Base-by-base conservation (phyloP, 2,888 invertebrate genomes). In the Panopea generosa region DNA sequence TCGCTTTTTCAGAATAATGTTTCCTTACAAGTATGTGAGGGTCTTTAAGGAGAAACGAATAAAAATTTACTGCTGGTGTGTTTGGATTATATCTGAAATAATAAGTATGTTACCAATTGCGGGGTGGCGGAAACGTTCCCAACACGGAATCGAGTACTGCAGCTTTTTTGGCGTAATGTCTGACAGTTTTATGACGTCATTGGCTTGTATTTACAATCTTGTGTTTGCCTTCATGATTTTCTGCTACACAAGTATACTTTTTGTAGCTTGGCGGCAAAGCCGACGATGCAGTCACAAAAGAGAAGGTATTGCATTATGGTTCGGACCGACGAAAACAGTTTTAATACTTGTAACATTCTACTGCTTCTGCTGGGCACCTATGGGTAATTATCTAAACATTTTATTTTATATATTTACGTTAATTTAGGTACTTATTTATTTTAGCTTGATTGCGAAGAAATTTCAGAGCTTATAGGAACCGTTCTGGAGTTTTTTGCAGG, bases 1-100 rank as follows among this genome's bases (percentile, higher is more conserved):
- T 20, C 49, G 73, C 2, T 74, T 57, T n/a, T 52, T 62, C 45
- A 67, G 57, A 50, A 74, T 74, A n/a, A 45, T 68, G 47, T 47
- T 43, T 38, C 53, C 62, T 20, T 50, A 47, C 26, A 49, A 29
- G 14, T 61, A 61, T 18, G 18, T n/a, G 16, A 22, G 18, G 2
- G 24, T 40, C 20, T 38, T 56, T 40, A 33, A 33, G 22, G 56
- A 56, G 20, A 29, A 24, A 20, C 4, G 4, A 20, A 4, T 20
- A 47, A 20, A 18, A 47, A 6, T 4, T 6, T 56, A 56, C 40
- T n/a, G 56, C 16, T 11, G 16, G n/a, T 40, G n/a, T 20, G 40
- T 40, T 18, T 56, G 56, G 56, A 40, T 56, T 26, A 11, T 6
- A 6, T n/a, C 26, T 20, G 56, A 11, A 14, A 7, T 18, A 16